Evolutionary conservation across 2,888 invertebrate species (phyloP).

Genomic region (Gryllus longicercus): DNA sequence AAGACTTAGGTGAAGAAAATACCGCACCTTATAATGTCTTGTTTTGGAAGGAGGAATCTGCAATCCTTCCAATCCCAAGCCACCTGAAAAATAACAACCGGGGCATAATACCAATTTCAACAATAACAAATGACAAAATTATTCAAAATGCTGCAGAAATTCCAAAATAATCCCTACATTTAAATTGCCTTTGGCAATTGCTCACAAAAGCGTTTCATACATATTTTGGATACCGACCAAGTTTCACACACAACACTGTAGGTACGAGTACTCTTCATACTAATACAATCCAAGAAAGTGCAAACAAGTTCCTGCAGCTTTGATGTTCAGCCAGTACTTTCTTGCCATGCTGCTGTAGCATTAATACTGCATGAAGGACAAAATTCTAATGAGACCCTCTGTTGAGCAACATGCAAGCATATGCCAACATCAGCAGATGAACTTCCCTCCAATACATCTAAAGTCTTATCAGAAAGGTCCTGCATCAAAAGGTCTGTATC

Average conservation of each 20-base stretch:
- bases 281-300: too few species aligned
- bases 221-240: background rate
- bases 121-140: background rate
- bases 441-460: too few species aligned
- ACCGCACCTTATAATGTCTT: background rate
- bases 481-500: too few species aligned
- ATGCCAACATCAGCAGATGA: background rate
- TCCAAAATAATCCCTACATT: too few species aligned
- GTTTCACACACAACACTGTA: too few species aligned
- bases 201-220: background rate
- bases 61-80: background rate
- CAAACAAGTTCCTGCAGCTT: too few species aligned
- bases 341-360: background rate
- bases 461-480: too few species aligned
- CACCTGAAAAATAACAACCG: slow-evolving; percentile 3
- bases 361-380: background rate
- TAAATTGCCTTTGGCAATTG: background rate
- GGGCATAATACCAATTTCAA: background rate
- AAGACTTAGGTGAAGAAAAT: background rate
- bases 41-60: background rate
- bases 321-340: too few species aligned
- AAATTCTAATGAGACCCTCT: background rate
- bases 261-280: too few species aligned
- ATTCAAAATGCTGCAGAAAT: too few species aligned
- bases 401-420: background rate